These are phyloP conservation scores for Myopa tessellatipennis DNA, from an alignment of 2,888 invertebrate genomes.

Conservation along the genomic window DNA sequence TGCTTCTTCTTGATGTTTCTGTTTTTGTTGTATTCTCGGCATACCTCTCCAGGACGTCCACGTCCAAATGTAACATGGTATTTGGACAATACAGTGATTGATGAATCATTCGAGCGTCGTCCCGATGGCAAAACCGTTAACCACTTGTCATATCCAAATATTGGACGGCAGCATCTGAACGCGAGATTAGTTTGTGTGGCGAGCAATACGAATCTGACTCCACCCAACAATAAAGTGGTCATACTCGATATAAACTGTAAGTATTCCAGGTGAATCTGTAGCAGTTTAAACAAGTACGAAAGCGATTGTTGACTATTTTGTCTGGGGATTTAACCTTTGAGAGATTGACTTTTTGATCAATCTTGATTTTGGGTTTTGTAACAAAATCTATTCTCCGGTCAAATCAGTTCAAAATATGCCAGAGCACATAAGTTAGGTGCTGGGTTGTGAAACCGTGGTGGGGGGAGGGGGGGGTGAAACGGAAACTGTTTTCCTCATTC, in stretches of 20 bases:
- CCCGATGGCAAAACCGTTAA: conserved; percentile 80
- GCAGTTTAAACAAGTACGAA: neutral
- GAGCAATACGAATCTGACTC: conserved; percentile 85
- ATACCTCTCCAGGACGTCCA: conserved; percentile 74
- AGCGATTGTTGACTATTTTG: neutral
- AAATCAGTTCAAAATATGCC: too few relatives aligned
- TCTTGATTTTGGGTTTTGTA: too few relatives aligned
- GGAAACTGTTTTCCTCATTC: too few relatives aligned
- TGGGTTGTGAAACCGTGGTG: too few relatives aligned
- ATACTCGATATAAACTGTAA: conserved; percentile 88
- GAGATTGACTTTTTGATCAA: too few relatives aligned
- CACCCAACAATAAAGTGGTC: conserved; percentile 81
- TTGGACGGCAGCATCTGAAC: conserved; percentile 86
- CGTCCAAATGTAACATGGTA: conserved; percentile 86
- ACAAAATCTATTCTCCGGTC: too few relatives aligned
- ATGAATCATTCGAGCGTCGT: conserved; percentile 81
- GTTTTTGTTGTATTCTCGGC: conserved; percentile 34
- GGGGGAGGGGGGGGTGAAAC: too few relatives aligned
- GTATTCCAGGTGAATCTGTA: conserved; percentile 68
- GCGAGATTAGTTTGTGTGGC: conserved; percentile 88
- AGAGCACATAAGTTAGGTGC: too few relatives aligned
- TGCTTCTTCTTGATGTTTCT: conserved; percentile 43
- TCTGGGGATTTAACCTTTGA: too few relatives aligned
- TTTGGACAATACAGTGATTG: conserved; percentile 85
- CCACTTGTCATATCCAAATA: conserved; percentile 81